Conservation (phyloP, 2,888 invertebrate species). For the Acanthococcus lagerstroemiae region DNA sequence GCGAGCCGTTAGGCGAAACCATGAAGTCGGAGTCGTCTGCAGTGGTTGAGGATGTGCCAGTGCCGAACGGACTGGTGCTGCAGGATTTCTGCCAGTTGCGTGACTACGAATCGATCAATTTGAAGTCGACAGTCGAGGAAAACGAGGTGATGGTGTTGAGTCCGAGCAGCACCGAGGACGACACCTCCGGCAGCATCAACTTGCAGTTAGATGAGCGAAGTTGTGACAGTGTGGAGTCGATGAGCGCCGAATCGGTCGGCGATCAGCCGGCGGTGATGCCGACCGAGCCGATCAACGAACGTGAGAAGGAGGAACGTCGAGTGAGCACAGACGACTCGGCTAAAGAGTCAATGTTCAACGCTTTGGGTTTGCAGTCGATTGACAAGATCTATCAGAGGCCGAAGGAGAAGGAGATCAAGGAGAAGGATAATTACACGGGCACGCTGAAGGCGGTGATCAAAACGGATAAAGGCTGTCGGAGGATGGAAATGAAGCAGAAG, state of each 20-base stretch:
- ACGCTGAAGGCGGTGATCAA: constrained; percentile 77
- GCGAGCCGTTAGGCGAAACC: background rate
- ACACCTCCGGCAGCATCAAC: background rate
- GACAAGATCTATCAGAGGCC: constrained; percentile 52
- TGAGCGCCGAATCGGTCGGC: background rate
- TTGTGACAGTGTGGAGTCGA: background rate
- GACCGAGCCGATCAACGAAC: background rate
- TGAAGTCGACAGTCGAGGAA: no score
- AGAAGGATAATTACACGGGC: constrained; percentile 55
- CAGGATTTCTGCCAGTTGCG: background rate
- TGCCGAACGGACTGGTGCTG: background rate
- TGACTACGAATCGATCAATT: background rate
- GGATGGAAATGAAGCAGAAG: constrained; percentile 43
- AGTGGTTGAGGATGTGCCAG: background rate
- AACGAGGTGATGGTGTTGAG: background rate
- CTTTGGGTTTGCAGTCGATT: constrained; percentile 59
- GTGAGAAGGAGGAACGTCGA: background rate
- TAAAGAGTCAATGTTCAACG: constrained; percentile 63
- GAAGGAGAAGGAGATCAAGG: constrained; percentile 39
- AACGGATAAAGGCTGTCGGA: constrained; percentile 48
- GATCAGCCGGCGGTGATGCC: background rate
- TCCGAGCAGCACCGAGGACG: background rate
- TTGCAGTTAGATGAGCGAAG: background rate
- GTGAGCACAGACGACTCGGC: constrained; percentile 53
- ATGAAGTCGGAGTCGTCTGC: background rate